Base-by-base conservation (phyloP, 2,113 vertebrate genomes). In the Panthera leo region DNA sequence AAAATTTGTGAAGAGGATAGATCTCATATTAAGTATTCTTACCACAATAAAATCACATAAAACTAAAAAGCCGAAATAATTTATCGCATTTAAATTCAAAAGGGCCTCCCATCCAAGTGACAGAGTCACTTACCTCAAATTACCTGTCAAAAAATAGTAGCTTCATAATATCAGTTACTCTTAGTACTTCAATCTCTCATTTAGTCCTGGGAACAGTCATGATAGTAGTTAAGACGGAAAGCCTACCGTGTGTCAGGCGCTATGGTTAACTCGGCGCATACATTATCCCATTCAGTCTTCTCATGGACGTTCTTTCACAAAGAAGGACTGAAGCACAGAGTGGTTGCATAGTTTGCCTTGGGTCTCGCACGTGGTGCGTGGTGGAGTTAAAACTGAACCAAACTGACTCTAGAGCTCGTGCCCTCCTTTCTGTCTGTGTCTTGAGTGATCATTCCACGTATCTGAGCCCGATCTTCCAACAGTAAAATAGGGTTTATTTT, bases 361-460 rank as follows among this genome's bases (percentile, higher is more conserved):
- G 73, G 34, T 21, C 55, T 39, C 29, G 2, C 12, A 14, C 0
- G 0, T 4, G 1, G 45, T 19, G 29, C 65, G 16, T 3, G 25
- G 8, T 39, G 10, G 31, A 27, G 1, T 25, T 0, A 29, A 86
- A 61, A n/a, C 11, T 16, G 31, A 27, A 21, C 21, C 10, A 48
- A 12, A 45, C 5, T 5, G 61, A 61, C 58, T 25, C 29, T 23
- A 25, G 76, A 36, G 23, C 3, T 79, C 15, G 1, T 19, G 9
- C 5, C n/a, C 25, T 89, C 29, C 13, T 55, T 34, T 36, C 67
- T 58, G 19, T 14, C 90, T 42, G 15, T 14, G 27, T 16, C 25
- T 65, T 58, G 25, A 70, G 19, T 42, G 42, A 15, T 87, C 27
- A 34, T 45, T 39, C n/a, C 42, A 51, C 10, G 7, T 16, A 58